Percentiles rank a stretch among this genome's conserved stretches.
These are phyloP conservation scores for Orthosia incerta DNA, from an alignment of 2,888 invertebrate species.

Conservation along the genomic window DNA sequence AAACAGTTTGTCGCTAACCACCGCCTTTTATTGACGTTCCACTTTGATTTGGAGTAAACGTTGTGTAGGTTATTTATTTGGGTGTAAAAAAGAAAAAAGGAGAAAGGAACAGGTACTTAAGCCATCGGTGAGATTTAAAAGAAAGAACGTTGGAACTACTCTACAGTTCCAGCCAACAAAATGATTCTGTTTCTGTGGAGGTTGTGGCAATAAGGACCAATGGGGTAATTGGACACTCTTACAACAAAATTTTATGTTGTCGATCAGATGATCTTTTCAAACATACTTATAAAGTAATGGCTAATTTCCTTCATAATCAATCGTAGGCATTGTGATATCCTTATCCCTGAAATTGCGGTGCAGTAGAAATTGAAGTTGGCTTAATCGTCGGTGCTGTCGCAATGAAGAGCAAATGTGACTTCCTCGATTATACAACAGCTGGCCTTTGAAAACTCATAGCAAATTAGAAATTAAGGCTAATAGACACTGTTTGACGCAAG, in stretches of 20 bases:
- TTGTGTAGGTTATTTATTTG: not conserved
- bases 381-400: not conserved
- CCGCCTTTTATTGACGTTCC: too few relatives aligned
- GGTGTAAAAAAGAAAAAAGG: not conserved
- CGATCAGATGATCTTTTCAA: too few relatives aligned
- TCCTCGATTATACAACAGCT: slow-evolving; percentile 16
- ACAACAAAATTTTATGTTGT: too few relatives aligned
- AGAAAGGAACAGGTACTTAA: not conserved
- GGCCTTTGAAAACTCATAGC: slow-evolving; percentile 29
- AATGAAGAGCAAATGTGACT: not conserved
- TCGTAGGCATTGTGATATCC: too few relatives aligned
- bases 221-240: too few relatives aligned
- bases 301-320: too few relatives aligned
- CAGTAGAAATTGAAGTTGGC: not conserved
- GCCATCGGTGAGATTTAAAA: not conserved
- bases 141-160: not conserved
- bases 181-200: too few relatives aligned
- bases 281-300: too few relatives aligned
- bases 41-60: slow-evolving; percentile 29
- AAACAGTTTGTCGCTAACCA: too few relatives aligned
- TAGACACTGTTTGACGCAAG: slow-evolving; percentile 60
- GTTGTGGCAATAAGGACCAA: too few relatives aligned
- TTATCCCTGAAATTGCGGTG: too few relatives aligned
- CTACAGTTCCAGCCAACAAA: not conserved
- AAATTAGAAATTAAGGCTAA: slow-evolving; percentile 54